Evolutionary conservation across 2,888 invertebrate species (phyloP), one percentile per base, ranked within the genome.

Genomic region (Leptinotarsa tumamoca): DNA sequence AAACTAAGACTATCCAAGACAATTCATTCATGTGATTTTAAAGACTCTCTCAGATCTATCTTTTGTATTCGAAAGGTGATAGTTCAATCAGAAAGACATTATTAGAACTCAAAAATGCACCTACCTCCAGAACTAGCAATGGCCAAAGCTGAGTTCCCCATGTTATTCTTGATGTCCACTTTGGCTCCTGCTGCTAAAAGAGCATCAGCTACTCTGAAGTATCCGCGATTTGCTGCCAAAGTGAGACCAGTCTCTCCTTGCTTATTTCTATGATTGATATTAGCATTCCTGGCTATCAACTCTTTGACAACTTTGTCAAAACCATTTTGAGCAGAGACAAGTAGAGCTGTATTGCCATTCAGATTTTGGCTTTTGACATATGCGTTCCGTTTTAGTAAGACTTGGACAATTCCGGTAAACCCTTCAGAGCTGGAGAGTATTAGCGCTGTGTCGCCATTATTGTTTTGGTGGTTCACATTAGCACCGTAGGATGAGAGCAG

Each of bases 291-390:
- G 7, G 49, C 71, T 23, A 21, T 21, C 43, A 71, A 51, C 23
- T 23, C 27, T n/a, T 51, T 51, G 33, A 66, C 63, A 21, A 71
- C 71, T 66, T 51, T 66, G 33, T 71, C 66, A 17, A 71, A 71
- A 10, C 71, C 71, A 3, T 58, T 63, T 27, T 23, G 15, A 18
- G 71, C 71, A 0, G 71, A 18, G 10, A 52, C 23, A 14, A 66
- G 58, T 18, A 71, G 52, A 66, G 50, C 71, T 5, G 71, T 66
- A 52, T 71, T 23, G 3, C 71, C 51, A 33, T 51, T 50, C 18
- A n/a, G 27, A 27, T 71, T 71, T 15, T 63, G 52, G 3, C 27
- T 51, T 27, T 66, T 52, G 18, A 33, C 43, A 33, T 71, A 4
- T 33, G 71, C 63, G 14, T 33, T 71, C 18, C 27, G 21, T 3